These are phyloP conservation scores for Neosilurus mollespiculum DNA, from an alignment of 2,797 vertebrate species.

Conservation along the genomic window DNA sequence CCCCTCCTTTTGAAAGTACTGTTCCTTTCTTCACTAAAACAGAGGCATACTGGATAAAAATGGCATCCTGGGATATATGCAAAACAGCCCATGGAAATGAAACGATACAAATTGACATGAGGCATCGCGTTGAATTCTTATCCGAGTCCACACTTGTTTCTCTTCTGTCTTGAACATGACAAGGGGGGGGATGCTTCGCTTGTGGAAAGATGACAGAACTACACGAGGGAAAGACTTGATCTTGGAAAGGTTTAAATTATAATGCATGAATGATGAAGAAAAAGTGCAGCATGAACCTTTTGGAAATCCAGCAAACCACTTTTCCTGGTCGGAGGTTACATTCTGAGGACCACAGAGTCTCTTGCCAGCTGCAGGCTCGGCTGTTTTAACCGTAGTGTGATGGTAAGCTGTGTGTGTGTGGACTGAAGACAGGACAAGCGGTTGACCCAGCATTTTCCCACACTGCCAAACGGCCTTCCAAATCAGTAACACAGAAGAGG, in stretches of 20 bases:
- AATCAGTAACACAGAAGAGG: conserved; percentile 34
- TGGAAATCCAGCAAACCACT: neutral
- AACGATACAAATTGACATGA: conserved; percentile 17
- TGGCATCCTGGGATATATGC: neutral
- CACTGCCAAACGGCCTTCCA: conserved; percentile 31
- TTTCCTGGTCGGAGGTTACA: conserved; percentile 16
- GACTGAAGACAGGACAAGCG: neutral
- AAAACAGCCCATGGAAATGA: conserved; percentile 18
- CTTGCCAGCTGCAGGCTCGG: neutral
- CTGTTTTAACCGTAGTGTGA: neutral
- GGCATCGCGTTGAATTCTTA: conserved; percentile 17
- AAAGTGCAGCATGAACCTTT: neutral
- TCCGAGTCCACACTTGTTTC: conserved; percentile 26
- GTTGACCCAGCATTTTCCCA: conserved; percentile 32
- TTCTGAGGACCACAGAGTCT: neutral
- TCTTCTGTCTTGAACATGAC: neutral
- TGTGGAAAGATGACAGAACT: conserved; percentile 1
- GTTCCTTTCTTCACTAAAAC: neutral
- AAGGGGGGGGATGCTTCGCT: neutral
- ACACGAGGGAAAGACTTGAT: neutral
- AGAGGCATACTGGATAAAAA: neutral
- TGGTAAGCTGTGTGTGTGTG: neutral
- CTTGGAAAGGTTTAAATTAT: conserved; percentile 4
- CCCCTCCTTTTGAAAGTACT: neutral
- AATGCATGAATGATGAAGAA: neutral